Evolutionary conservation across 1,140 invertebrate species (phyloP).

Genomic region (Tetragnatha versicolor): DNA sequence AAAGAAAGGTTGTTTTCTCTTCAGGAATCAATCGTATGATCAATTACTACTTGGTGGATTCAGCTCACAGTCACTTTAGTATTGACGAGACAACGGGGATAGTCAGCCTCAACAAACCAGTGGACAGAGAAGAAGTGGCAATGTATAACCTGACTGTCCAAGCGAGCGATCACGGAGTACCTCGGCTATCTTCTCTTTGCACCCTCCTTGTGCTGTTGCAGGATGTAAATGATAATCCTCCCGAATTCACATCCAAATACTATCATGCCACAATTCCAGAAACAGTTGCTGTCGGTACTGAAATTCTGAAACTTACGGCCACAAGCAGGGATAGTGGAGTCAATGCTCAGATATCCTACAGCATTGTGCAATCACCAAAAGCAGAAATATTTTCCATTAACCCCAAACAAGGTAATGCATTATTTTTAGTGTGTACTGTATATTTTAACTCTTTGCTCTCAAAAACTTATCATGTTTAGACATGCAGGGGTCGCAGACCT

Average conservation of each 20-base stretch:
- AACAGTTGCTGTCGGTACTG: conserved; percentile 73
- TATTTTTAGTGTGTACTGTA: too few species aligned
- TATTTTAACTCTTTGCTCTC: too few species aligned
- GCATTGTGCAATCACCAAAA: conserved; percentile 78
- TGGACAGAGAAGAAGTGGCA: conserved; percentile 86
- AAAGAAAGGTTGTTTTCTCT: conserved; percentile 45
- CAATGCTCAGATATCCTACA: conserved; percentile 82
- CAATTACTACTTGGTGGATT: conserved; percentile 79
- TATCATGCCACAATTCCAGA: conserved; percentile 80
- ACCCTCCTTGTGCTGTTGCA: conserved; percentile 73
- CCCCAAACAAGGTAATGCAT: conserved; percentile 75
- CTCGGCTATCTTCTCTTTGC: conserved; percentile 71
- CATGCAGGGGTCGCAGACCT: too few species aligned
- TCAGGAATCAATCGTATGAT: conserved; percentile 82
- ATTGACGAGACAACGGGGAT: conserved; percentile 82
- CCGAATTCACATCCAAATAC: conserved; percentile 82
- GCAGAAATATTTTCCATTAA: conserved; percentile 85
- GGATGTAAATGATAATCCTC: conserved; percentile 93
- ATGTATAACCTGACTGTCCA: conserved; percentile 85
- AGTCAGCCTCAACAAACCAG: conserved; percentile 77
- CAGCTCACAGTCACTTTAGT: conserved; percentile 71
- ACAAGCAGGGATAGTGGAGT: conserved; percentile 82
- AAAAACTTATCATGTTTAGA: too few species aligned
- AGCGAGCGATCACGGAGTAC: conserved; percentile 79
- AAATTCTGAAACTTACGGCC: conserved; percentile 82